Conservation (phyloP, 1,140 invertebrate species). For the Caerostris extrusa region DNA sequence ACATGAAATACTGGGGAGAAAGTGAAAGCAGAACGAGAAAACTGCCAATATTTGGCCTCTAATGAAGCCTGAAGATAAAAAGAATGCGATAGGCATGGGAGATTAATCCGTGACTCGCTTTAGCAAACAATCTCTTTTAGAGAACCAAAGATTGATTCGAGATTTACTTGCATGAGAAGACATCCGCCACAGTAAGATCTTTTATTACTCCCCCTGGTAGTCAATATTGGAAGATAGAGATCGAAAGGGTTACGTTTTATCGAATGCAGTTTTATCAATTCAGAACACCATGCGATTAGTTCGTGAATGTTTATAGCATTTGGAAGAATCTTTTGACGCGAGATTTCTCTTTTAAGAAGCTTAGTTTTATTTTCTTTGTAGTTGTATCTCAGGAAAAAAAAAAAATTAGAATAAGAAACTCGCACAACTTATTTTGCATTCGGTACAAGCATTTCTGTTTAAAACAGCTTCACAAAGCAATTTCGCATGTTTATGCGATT, state of each 20-base stretch:
- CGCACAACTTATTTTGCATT: too few relatives aligned
- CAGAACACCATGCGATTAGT: neutral
- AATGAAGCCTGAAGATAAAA: conserved; percentile 24
- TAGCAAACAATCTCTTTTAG: conserved; percentile 22
- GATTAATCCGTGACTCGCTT: conserved; percentile 18
- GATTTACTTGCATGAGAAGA: conserved; percentile 32
- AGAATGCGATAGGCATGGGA: neutral
- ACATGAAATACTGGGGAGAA: too few relatives aligned
- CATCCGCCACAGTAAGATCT: neutral
- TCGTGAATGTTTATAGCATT: neutral
- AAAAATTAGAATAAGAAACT: too few relatives aligned
- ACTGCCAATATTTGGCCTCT: conserved; percentile 4
- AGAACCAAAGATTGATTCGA: conserved; percentile 36
- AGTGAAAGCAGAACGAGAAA: neutral
- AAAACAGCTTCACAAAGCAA: too few relatives aligned
- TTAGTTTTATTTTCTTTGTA: too few relatives aligned
- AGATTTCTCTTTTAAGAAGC: too few relatives aligned
- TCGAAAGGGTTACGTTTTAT: neutral
- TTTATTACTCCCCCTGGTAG: neutral
- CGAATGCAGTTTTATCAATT: neutral
- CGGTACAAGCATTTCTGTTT: too few relatives aligned
- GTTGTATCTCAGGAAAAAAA: too few relatives aligned
- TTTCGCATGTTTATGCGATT: too few relatives aligned
- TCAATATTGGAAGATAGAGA: conserved; percentile 25
- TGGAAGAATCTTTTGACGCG: neutral